Base-by-base conservation (phyloP, 2,888 invertebrate species). In the Noctua janthe region DNA sequence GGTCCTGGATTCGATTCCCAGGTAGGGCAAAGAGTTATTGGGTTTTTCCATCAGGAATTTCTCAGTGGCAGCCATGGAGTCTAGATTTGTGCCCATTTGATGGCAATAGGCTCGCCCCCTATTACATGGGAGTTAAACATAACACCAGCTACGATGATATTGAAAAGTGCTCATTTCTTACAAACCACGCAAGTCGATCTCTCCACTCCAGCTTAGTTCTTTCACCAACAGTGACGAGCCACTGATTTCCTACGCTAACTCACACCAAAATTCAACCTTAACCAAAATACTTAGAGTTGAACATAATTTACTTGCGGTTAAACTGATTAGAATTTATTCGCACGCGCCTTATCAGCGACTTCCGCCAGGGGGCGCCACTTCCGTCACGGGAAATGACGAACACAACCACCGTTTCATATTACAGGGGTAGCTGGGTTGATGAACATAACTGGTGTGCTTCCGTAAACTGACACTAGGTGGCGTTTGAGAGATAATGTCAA, bases 371-470 rank as follows among this genome's bases (percentile, higher is more conserved):
- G 72, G 88, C 88, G 86, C 79, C 80, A 87, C 86, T 91, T 93
- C 93, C 92, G 85, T 71, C 80, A 73, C 87, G 88, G 88, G 86
- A 85, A 85, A 89, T 88, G 76, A 82, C 83, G 77, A 59, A 29
- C 76, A 80, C 77, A 86, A 71, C 83, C 75, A 79, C 75, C 76
- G 78, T 86, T 87, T 87, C 74, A 35, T 49, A 66, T 80, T 75
- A 78, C 76, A 51, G 49, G 83, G 84, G 77, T 85, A 83, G 73
- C 75, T 70, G 76, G 73, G 72, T 82, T 71, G 76, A 84, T 80
- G 43, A 79, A 77, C 20, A 73, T 70, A 81, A 76, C 79, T 72
- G 75, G 49, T 13, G 17, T 29, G 69, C 10, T 80, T 85, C 84
- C 81, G 73, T 8, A 70, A 78, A 67, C 62, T 56, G 80, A 47